Evolutionary conservation across 2,113 vertebrate species (phyloP).

Genomic region (Amazona vittata): DNA sequence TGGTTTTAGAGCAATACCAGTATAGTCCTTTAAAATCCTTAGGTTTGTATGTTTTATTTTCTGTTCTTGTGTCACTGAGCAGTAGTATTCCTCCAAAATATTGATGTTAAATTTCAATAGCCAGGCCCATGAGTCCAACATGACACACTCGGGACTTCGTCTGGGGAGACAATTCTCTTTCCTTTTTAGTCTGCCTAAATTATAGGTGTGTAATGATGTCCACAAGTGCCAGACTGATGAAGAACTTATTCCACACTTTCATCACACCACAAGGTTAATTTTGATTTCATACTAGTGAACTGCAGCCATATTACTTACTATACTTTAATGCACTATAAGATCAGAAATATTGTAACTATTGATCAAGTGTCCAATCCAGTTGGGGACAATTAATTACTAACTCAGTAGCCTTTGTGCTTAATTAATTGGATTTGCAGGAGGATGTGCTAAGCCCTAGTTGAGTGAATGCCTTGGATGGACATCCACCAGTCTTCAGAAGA

Average conservation of each 20-base stretch:
- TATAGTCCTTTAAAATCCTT: neutral
- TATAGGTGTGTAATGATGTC: neutral
- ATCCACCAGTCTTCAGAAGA: neutral
- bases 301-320: neutral
- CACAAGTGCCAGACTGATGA: neutral
- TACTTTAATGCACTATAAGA: neutral
- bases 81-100: neutral
- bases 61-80: neutral
- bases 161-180: neutral
- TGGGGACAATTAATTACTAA: neutral
- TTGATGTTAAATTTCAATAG: neutral
- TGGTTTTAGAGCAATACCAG: neutral
- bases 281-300: neutral
- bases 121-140: neutral
- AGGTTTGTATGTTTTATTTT: neutral
- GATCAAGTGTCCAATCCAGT: neutral
- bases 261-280: neutral
- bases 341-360: neutral
- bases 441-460: accelerated
- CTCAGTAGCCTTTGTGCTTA: neutral
- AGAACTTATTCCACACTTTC: neutral
- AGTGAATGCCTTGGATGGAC: too few species aligned
- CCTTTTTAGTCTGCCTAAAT: neutral
- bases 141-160: neutral
- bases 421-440: neutral